Percentiles rank a stretch among this genome's conserved stretches.
Conservation (phyloP, 2,113 vertebrate genomes). For the Peromyscus leucopus region DNA sequence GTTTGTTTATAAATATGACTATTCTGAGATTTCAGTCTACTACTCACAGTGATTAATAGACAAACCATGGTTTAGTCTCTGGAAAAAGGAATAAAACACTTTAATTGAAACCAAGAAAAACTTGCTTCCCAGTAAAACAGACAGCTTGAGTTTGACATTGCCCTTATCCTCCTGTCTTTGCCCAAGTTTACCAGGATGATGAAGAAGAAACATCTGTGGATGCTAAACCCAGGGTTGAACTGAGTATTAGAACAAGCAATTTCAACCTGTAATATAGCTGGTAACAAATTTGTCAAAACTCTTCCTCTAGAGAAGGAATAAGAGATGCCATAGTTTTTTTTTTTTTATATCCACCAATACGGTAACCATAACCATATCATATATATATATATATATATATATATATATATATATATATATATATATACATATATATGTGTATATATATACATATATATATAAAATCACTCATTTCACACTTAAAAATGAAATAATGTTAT, state of each 20-base stretch:
- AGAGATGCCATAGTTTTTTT: background rate
- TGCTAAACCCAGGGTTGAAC: background rate
- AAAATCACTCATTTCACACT: background rate
- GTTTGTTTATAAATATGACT: background rate
- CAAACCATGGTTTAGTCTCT: background rate
- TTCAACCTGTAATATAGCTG: background rate
- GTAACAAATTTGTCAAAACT: background rate
- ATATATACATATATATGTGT: too few species aligned
- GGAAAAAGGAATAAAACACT: background rate
- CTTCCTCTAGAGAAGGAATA: background rate
- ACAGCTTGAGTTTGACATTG: background rate
- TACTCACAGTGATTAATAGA: background rate
- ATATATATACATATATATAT: too few species aligned
- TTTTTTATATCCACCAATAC: too few species aligned
- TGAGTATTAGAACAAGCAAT: background rate
- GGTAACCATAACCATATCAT: too few species aligned
- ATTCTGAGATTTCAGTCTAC: background rate
- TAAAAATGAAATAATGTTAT: background rate
- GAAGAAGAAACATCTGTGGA: background rate
- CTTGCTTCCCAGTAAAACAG: background rate
- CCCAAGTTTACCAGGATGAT: background rate
- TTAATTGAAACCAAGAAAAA: background rate
- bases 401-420: too few species aligned
- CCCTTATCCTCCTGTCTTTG: background rate
- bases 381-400: too few species aligned